Percentiles rank a stretch among this genome's conserved stretches.
phyloP scores from a whole-genome alignment of 1,140 invertebrate species.

The Drosophila pachea region DNA sequence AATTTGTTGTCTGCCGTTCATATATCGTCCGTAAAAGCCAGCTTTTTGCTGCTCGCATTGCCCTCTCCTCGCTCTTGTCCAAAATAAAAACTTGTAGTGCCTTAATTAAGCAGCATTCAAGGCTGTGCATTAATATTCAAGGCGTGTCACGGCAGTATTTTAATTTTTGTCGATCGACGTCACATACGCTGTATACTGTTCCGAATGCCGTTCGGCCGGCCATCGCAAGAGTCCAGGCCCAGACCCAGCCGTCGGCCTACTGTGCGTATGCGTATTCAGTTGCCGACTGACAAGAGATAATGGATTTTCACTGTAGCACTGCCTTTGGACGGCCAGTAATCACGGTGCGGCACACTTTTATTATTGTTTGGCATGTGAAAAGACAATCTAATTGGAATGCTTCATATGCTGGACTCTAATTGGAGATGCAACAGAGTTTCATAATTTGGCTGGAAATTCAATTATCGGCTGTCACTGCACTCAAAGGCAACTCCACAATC shows the following conservation, averaged over 20 bases:
- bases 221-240: not conserved
- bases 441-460: slow-evolving; percentile 4
- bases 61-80: slow-evolving; percentile 50
- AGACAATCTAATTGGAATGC: not conserved
- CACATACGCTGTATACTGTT: slow-evolving; percentile 50
- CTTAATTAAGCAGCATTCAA: slow-evolving; percentile 47
- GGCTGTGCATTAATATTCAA: slow-evolving; percentile 68
- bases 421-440: not conserved
- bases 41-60: slow-evolving; percentile 29
- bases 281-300: not conserved
- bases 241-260: not conserved
- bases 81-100: slow-evolving; percentile 39
- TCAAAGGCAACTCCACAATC: slow-evolving; percentile 13
- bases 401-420: not conserved
- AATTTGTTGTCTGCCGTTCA: slow-evolving; percentile 13
- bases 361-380: not conserved
- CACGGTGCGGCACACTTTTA: not conserved
- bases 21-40: no score
- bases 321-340: not conserved
- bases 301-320: not conserved
- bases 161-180: slow-evolving; percentile 60
- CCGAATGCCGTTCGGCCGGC: not conserved
- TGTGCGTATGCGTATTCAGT: slow-evolving; percentile 28
- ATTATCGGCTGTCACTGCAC: slow-evolving; percentile 34
- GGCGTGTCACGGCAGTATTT: slow-evolving; percentile 61